phyloP scores from a whole-genome alignment of 2,797 vertebrate genomes.

The Acrossocheilus fasciatus region DNA sequence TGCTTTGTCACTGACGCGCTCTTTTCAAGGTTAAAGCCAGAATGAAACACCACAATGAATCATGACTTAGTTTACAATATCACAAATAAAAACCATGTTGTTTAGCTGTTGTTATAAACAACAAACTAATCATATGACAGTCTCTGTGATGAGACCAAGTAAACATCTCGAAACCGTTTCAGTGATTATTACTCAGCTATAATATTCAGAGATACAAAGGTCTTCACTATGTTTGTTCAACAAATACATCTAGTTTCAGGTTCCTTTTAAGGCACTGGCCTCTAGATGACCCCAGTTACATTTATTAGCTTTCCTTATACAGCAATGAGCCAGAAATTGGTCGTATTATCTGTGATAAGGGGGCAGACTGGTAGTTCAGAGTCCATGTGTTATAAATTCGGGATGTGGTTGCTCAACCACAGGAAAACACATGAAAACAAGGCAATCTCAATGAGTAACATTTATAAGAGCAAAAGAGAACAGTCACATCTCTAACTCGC shows the following conservation, averaged over 20 bases:
- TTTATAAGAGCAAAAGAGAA: background rate
- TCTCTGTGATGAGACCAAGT: background rate
- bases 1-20: background rate
- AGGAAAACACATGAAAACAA: slow-evolving; percentile 8
- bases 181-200: background rate
- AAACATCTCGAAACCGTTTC: background rate
- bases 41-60: background rate
- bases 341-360: slow-evolving; percentile 42
- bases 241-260: background rate
- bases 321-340: background rate
- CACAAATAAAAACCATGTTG: background rate
- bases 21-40: background rate
- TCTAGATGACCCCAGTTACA: background rate
- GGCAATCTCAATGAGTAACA: background rate
- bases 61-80: background rate
- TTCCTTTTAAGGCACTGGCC: slow-evolving; percentile 17
- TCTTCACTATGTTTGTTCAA: background rate
- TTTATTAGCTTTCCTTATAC: background rate
- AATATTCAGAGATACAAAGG: slow-evolving; percentile 14
- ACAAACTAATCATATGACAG: background rate
- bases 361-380: background rate
- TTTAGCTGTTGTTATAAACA: background rate
- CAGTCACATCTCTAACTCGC: background rate
- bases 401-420: background rate
- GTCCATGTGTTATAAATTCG: background rate